These are phyloP conservation scores for Ashinkailepas kermadecensis DNA, from an alignment of 2,888 invertebrate species.

Conservation along the genomic window DNA sequence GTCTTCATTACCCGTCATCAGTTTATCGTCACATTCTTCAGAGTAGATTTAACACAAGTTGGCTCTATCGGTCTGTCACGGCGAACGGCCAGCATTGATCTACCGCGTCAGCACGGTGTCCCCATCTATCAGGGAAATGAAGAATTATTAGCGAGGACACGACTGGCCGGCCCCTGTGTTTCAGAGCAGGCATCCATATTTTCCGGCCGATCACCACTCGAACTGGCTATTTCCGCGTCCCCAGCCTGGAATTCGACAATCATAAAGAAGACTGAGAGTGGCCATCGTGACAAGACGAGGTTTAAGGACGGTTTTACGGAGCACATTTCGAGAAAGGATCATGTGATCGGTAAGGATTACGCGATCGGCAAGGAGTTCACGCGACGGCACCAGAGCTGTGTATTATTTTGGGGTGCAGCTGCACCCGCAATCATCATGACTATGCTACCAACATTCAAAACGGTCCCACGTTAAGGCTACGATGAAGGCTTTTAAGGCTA, in stretches of 20 bases:
- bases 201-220: constrained; percentile 10
- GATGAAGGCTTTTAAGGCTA: too few relatives aligned
- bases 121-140: constrained; percentile 21
- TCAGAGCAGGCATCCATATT: neutral
- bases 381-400: too few relatives aligned
- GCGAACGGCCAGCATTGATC: constrained; percentile 10
- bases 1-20: constrained; percentile 22
- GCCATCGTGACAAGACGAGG: constrained; percentile 15
- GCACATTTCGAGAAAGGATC: neutral
- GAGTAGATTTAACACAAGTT: constrained; percentile 22
- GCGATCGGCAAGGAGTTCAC: too few relatives aligned
- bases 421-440: too few relatives aligned
- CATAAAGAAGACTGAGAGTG: constrained; percentile 19
- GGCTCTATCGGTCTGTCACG: constrained; percentile 18
- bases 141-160: constrained; percentile 18
- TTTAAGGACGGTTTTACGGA: constrained; percentile 15
- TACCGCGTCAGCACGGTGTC: constrained; percentile 7
- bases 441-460: too few relatives aligned
- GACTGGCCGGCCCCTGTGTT: neutral
- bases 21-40: constrained; percentile 21
- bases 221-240: constrained; percentile 12
- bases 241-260: neutral
- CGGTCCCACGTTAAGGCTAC: too few relatives aligned
- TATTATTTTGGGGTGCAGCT: too few relatives aligned
- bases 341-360: neutral